Evolutionary conservation across 2,113 vertebrate species (phyloP), one percentile per base, ranked within the genome.

Genomic region (Oreochromis niloticus): DNA sequence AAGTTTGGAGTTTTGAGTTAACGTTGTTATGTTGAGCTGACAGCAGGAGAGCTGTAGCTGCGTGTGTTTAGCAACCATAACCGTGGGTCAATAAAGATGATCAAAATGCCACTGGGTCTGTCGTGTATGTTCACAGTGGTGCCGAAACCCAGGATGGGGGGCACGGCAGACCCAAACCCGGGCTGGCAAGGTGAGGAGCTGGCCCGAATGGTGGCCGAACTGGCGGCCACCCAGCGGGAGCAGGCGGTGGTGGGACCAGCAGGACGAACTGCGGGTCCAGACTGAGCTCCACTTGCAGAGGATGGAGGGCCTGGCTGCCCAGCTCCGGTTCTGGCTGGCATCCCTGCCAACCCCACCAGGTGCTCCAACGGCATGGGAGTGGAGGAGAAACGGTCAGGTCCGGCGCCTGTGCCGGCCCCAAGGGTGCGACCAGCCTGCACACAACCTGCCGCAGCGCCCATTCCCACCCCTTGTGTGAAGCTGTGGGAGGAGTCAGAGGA

Each of bases 381-480:
- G 52, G 52, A 2, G 52, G 52, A 54, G 52, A 54, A 9, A 1
- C 0, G 4, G 17, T 19, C 17, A 17, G 48, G 4, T 57, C 22
- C 2, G 12, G 55, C 6, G 6, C 52, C 1, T 54, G 52, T 57
- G 11, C 54, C 22, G 1, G 22, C 55, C 6, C 54, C 4, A 24
- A 12, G 22, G 22, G 6, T 27, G 22, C 6, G 0, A 56, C 55
- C 48, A 50, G 50, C 19, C 9, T 10, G 50, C 50, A 52, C 8
- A 8, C 8, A 34, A 2, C 32, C 32, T 52, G 1, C 50, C 9
- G 1, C 55, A 56, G 55, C 2, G 2, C 55, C 24, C 12, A 0
- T 57, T 57, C 12, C 13, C 56, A 57, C 2, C 2, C 12, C 12
- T 57, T 27, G 24, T 27, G 24, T 27, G 24, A 3, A 27, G 24